Percentiles rank a stretch among this genome's conserved stretches.
These are phyloP conservation scores for Drosophila pandora DNA, from an alignment of 1,140 invertebrate species.

Conservation along the genomic window DNA sequence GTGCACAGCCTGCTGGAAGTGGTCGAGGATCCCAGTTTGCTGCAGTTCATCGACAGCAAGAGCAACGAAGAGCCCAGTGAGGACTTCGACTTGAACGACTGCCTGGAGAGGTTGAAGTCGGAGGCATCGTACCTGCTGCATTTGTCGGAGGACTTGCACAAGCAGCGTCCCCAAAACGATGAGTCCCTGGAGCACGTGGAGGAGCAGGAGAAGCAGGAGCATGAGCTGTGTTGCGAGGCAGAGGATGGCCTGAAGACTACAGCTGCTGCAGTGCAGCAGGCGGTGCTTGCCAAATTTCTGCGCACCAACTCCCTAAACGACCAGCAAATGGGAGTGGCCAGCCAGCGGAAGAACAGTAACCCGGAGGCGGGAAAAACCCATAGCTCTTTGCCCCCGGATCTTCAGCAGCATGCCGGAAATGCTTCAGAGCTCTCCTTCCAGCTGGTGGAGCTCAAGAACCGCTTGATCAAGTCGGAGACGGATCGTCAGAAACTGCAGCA, in stretches of 20 bases:
- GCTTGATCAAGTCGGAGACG: constrained; percentile 84
- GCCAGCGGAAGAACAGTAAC: constrained; percentile 46
- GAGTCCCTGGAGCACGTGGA: constrained; percentile 35
- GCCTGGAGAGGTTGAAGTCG: constrained; percentile 86
- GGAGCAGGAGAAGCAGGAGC: constrained; percentile 73
- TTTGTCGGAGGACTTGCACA: constrained; percentile 84
- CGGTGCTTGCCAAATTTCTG: constrained; percentile 55
- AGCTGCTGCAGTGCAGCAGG: constrained; percentile 22
- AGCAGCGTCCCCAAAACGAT: constrained; percentile 25
- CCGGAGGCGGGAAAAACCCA: constrained; percentile 48
- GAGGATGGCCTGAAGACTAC: constrained; percentile 73
- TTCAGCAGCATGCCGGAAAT: constrained; percentile 62
- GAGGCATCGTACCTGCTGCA: constrained; percentile 89
- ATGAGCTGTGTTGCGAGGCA: constrained; percentile 70
- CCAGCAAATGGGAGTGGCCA: constrained; percentile 67
- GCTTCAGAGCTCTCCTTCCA: constrained; percentile 81
- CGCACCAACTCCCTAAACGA: constrained; percentile 74
- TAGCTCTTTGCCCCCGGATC: constrained; percentile 68
- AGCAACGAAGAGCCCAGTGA: constrained; percentile 75
- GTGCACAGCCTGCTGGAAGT: constrained; percentile 86
- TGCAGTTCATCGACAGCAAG: constrained; percentile 78
- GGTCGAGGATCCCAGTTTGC: constrained; percentile 79
- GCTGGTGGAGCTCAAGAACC: constrained; percentile 84
- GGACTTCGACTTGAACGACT: constrained; percentile 86
- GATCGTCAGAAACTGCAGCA: constrained; percentile 86